Evolutionary conservation across 2,888 invertebrate species (phyloP), one percentile per base, ranked within the genome.

Genomic region (Acronicta alni): DNA sequence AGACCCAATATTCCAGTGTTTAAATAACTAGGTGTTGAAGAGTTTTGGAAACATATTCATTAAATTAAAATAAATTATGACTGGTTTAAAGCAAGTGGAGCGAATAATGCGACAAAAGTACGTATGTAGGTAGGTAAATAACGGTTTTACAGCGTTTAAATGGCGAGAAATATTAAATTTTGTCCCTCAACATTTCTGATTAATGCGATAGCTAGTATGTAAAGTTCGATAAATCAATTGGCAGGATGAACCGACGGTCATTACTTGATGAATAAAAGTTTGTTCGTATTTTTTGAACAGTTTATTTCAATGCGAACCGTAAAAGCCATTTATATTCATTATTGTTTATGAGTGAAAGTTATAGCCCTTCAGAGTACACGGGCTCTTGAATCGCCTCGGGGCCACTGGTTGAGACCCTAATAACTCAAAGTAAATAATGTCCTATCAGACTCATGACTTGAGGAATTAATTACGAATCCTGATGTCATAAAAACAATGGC

Each of bases 291-390:
- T 56, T 53, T 61, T 63, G 47, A 18, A 63, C 63, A 63, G 70
- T 81, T 56, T 77, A 82, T 81, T 80, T 80, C 66, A 61, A 61
- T 61, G 61, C 45, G 17, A 65, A 60, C 74, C 65, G 67, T 72
- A 75, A 80, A 77, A 66, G 75, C 71, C 71, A 86, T 86, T 85
- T 84, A 84, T 86, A 86, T 85, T 86, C 78, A 87, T 87, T 83
- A 87, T 83, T 86, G 79, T 83, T 83, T 81, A 82, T 80, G 77
- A 88, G 76, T 85, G 80, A 72, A 85, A 83, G 84, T 86, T 80
- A 81, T 79, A 78, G 77, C 71, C 67, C 69, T 77, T 61, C 58
- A 79, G 74, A 52, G 57, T 30, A 60, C 48, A 49, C 60, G 56
- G 48, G 58, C 62, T 42, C 32, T 65, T 68, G 57, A 57, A 67